Evolutionary conservation across 92 coral and sea anemone genomes (phyloP).

Genomic region (Galaxea fascicularis): DNA sequence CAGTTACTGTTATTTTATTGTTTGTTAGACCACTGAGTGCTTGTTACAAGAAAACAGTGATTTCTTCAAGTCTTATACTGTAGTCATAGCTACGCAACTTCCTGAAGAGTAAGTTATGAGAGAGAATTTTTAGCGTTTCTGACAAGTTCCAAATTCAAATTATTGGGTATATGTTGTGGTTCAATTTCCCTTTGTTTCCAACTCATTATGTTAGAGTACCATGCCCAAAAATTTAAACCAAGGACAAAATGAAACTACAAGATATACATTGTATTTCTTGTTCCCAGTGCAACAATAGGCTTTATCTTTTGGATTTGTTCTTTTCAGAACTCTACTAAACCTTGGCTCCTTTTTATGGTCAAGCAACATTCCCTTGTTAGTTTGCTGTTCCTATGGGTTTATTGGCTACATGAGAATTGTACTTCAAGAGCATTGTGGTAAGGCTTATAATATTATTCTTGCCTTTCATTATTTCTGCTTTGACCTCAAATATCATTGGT

Average conservation of each 20-base stretch:
- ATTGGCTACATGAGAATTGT: conserved; percentile 97
- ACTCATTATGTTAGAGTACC: too few relatives aligned
- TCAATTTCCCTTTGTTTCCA: too few relatives aligned
- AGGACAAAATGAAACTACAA: too few relatives aligned
- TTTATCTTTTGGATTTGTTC: background rate
- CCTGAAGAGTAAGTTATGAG: conserved; percentile 80
- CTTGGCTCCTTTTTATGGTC: conserved; percentile 87
- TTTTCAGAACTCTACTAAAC: conserved; percentile 75
- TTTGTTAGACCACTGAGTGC: conserved; percentile 73
- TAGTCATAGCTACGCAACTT: conserved; percentile 92
- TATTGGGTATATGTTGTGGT: background rate
- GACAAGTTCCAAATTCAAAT: too few relatives aligned
- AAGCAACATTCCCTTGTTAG: conserved; percentile 82
- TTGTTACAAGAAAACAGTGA: conserved; percentile 80
- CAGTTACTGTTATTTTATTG: background rate
- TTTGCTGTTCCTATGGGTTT: conserved; percentile 95
- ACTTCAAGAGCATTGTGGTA: conserved; percentile 93
- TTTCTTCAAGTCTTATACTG: conserved; percentile 89
- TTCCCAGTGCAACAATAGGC: background rate
- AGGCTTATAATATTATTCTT: background rate
- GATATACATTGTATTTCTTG: background rate
- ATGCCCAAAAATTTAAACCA: too few relatives aligned
- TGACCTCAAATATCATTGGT: background rate
- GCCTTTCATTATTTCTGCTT: background rate
- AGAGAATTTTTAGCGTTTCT: background rate